Evolutionary conservation across 2,888 invertebrate species (phyloP), one percentile per base, ranked within the genome.

Genomic region (Apodemia mormo): DNA sequence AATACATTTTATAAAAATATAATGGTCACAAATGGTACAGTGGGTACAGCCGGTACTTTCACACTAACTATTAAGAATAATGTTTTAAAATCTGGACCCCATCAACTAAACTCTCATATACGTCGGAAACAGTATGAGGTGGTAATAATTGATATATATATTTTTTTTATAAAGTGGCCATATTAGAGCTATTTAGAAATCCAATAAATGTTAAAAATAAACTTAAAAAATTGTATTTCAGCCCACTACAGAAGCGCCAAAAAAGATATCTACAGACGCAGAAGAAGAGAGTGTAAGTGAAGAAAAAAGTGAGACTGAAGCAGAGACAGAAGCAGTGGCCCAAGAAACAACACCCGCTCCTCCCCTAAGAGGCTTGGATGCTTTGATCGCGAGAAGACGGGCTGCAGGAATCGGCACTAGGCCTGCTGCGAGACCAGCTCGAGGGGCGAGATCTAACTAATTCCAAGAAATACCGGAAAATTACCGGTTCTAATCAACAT

Each of bases 311-410:
- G 93, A 90, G 75, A 85, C 88, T 1, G 89, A 92, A 71, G 73
- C 69, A 9, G 78, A 80, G 65, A 91, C 93, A 8, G 91, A 90
- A 71, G 81, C 88, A 3, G 77, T 81, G 29, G 81, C 85, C 1
- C 79, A 79, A 4, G 90, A 91, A 76, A 92, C 92, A 52, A 95
- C 95, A 69, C 87, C 94, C 43, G 94, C 95, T 72, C 93, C 94
- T 66, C 94, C 94, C 70, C 94, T 96, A 45, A 93, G 95, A 72
- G 96, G 96, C 0, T 87, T 96, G 0, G 94, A 94, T 78, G 96
- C 96, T 56, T 92, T 97, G 49, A 89, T 97, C 66, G 96, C 96
- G 66, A 92, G 97, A 77, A 95, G 96, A 82, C 92, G 96, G 79
- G 94, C 95, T 43, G 89, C 86, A 64, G 88, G 88, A 66, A 81